These are phyloP conservation scores for Toxotes lorentzi DNA, from an alignment of 2,797 vertebrate genomes.

Conservation along the genomic window DNA sequence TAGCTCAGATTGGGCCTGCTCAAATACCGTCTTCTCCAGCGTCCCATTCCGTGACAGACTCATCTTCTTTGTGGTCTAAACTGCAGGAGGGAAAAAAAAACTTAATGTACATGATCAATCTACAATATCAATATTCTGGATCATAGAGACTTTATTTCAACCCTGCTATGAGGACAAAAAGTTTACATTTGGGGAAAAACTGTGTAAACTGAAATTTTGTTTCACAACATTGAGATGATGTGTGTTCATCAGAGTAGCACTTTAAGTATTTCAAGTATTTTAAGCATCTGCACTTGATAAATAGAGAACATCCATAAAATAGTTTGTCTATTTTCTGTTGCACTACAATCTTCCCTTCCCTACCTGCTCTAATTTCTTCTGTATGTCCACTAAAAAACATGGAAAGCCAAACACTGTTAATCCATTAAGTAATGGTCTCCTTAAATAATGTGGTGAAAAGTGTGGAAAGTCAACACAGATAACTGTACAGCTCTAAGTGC, in stretches of 20 bases:
- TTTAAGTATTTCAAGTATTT: constrained; percentile 19
- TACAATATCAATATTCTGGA: neutral
- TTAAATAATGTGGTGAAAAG: constrained; percentile 59
- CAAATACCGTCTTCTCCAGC: constrained; percentile 76
- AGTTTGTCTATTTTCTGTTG: constrained; percentile 1
- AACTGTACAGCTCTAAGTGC: constrained; percentile 63
- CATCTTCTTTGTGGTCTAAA: constrained; percentile 65
- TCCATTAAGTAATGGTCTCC: constrained; percentile 47
- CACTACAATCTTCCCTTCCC: neutral
- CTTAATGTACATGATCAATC: neutral
- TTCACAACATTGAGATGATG: neutral
- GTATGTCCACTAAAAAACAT: neutral
- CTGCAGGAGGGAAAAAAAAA: constrained; percentile 24
- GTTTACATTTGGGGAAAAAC: neutral
- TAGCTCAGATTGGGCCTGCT: constrained; percentile 66
- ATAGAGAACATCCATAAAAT: neutral
- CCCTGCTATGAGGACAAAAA: neutral
- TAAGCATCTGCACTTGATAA: neutral
- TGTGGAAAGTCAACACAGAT: constrained; percentile 77
- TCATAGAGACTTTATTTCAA: neutral
- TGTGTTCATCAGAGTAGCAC: neutral
- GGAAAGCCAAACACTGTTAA: constrained; percentile 22
- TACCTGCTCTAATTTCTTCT: constrained; percentile 6
- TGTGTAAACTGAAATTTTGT: neutral
- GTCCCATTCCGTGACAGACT: constrained; percentile 83